Conservation (phyloP, 1,140 invertebrate species). For the Cheumatopsyche charites region DNA sequence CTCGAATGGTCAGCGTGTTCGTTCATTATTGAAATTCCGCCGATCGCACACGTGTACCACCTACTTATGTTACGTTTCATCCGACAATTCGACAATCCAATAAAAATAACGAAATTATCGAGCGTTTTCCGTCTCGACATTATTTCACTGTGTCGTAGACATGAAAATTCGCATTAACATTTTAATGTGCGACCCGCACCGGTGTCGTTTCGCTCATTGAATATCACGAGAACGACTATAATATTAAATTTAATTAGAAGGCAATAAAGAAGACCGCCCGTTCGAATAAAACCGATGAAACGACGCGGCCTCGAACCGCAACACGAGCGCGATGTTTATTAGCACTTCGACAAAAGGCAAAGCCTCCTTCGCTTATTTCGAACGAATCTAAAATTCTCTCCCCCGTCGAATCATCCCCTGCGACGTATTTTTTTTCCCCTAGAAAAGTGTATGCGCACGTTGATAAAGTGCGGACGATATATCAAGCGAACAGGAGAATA, state of each 20-base stretch:
- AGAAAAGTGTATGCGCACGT: background rate
- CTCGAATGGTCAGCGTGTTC: background rate
- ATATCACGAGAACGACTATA: background rate
- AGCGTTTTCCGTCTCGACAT: no score
- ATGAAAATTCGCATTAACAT: background rate
- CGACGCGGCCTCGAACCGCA: no score
- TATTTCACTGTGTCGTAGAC: no score
- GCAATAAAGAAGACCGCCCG: background rate
- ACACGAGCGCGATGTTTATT: background rate
- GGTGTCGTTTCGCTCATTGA: background rate
- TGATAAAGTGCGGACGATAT: conserved; percentile 19
- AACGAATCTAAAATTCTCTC: no score
- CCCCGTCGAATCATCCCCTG: background rate
- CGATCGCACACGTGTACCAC: no score
- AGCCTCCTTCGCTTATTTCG: no score
- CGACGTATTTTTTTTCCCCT: no score
- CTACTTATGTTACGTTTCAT: no score
- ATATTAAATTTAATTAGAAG: background rate
- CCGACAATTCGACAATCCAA: no score
- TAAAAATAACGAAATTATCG: no score
- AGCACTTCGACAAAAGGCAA: background rate
- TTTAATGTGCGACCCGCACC: background rate
- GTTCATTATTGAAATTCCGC: no score
- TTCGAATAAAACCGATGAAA: no score
- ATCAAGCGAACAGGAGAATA: background rate